Conservation (phyloP, 2,113 vertebrate species). For the Aegithalos caudatus region DNA sequence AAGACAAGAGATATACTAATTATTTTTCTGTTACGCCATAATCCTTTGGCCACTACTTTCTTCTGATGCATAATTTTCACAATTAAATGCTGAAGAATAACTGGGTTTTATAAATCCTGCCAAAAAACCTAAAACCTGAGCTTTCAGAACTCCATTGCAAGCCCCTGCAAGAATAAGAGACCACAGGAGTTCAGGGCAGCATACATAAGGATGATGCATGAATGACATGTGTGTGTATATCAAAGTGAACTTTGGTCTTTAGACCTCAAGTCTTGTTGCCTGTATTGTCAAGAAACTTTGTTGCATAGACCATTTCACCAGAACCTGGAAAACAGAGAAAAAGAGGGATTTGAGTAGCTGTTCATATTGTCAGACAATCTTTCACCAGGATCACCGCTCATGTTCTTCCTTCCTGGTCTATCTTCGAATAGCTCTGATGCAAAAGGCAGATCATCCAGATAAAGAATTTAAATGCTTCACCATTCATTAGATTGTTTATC, state of each 20-base stretch:
- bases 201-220: rapidly evolving
- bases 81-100: conserved; percentile 13
- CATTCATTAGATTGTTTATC: background rate
- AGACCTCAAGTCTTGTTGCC: background rate
- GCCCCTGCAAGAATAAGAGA: background rate
- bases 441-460: background rate
- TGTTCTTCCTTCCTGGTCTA: background rate
- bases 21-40: conserved; percentile 57
- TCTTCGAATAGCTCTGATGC: background rate
- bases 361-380: rapidly evolving
- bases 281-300: background rate
- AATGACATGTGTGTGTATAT: rapidly evolving
- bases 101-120: conserved; percentile 1
- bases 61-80: conserved; percentile 38
- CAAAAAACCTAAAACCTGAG: background rate
- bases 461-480: background rate
- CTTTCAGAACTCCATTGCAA: background rate
- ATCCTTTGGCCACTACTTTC: conserved; percentile 39
- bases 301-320: background rate
- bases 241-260: background rate
- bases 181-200: background rate
- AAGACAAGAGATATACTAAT: conserved; percentile 20
- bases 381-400: background rate
- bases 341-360: background rate
- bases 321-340: background rate